phyloP scores from a whole-genome alignment of 2,797 vertebrate genomes.

The Enteromius anoplus region DNA sequence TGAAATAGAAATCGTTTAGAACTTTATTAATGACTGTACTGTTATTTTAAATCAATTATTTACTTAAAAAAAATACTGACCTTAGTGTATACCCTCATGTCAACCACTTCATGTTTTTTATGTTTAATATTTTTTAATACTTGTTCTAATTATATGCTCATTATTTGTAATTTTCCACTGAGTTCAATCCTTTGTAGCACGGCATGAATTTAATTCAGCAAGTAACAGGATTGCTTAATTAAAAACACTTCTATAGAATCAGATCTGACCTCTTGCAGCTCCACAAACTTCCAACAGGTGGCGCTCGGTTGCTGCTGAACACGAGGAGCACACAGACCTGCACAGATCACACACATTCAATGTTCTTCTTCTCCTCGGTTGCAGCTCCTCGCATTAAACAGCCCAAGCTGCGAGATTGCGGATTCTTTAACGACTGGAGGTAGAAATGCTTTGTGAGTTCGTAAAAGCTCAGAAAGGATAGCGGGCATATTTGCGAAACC shows the following conservation, averaged over 20 bases:
- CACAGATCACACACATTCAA: not conserved
- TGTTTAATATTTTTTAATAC: too few species aligned
- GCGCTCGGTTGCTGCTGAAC: conserved; percentile 21
- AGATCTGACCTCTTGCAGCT: conserved; percentile 10
- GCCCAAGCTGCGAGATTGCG: not conserved
- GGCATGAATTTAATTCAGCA: not conserved
- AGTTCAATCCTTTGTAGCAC: not conserved
- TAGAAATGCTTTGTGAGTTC: conserved; percentile 65
- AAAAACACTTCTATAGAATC: not conserved
- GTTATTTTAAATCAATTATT: not conserved
- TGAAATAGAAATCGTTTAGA: not conserved
- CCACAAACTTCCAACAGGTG: conserved; percentile 42
- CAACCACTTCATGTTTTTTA: not conserved
- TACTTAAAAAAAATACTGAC: not conserved
- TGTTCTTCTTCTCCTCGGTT: conserved; percentile 3
- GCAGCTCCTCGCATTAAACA: not conserved
- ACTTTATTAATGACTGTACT: not conserved
- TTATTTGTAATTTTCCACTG: not conserved
- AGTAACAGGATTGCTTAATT: not conserved
- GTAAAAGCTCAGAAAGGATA: conserved; percentile 59
- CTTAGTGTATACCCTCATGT: not conserved
- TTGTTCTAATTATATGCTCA: not conserved
- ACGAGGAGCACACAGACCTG: not conserved
- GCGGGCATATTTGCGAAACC: conserved; percentile 72
- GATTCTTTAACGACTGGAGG: conserved; percentile 37